Evolutionary conservation across 2,797 vertebrate species (phyloP).

Genomic region (Iguana delicatissima): DNA sequence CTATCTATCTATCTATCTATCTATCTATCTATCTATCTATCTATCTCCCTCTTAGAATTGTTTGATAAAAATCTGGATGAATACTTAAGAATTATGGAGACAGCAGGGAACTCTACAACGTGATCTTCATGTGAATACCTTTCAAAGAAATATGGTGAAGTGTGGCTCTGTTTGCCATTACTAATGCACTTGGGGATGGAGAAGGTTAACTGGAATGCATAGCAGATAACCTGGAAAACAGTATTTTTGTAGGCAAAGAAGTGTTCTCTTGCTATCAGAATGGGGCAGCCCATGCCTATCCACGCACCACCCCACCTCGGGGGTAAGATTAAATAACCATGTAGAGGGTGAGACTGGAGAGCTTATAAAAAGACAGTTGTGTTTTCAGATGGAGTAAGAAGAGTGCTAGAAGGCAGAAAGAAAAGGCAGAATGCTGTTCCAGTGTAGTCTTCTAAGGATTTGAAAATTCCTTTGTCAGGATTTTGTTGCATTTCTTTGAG

Average conservation of each 20-base stretch:
- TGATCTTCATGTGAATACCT: slow-evolving; percentile 54
- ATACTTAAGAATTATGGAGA: slow-evolving; percentile 63
- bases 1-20: too few species aligned
- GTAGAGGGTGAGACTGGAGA: background rate
- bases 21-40: too few species aligned
- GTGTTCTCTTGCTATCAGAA: background rate
- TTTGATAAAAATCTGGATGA: slow-evolving; percentile 42
- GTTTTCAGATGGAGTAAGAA: background rate
- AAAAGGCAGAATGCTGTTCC: background rate
- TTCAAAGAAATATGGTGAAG: background rate
- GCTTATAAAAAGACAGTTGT: background rate
- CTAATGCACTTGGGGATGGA: background rate
- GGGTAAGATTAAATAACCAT: too few species aligned
- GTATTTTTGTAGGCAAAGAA: background rate
- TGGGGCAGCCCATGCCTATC: background rate
- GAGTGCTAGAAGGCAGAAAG: background rate
- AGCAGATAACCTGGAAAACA: background rate
- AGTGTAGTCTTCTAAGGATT: background rate
- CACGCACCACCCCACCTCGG: background rate
- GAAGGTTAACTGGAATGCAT: background rate
- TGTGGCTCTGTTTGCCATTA: background rate
- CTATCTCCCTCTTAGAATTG: slow-evolving; percentile 32
- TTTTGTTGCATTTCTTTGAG: too few species aligned
- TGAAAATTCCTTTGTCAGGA: too few species aligned
- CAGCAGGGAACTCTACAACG: slow-evolving; percentile 51